These are phyloP conservation scores for Calameuta idolon DNA, from an alignment of 2,888 invertebrate species.

Conservation along the genomic window DNA sequence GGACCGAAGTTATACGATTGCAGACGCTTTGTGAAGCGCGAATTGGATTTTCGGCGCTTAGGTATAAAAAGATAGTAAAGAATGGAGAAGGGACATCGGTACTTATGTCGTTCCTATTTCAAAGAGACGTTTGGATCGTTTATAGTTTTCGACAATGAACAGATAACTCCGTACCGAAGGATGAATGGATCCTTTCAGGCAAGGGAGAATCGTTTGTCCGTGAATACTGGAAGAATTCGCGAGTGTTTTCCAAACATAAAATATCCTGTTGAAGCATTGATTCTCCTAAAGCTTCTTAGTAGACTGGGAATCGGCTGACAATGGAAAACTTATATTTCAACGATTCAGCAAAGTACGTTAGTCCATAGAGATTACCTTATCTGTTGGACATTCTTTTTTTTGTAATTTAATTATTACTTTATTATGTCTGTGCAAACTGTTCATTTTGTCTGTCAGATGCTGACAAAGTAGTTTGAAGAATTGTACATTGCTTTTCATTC, in stretches of 20 bases:
- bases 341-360: background rate
- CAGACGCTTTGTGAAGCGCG: background rate
- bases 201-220: background rate
- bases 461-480: background rate
- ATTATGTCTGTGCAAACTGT: background rate
- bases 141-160: background rate
- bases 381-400: background rate
- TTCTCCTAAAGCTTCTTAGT: conserved; percentile 32
- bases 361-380: background rate
- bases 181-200: background rate
- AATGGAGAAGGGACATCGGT: background rate
- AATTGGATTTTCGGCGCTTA: background rate
- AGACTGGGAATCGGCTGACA: conserved; percentile 22
- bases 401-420: background rate
- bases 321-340: conserved; percentile 27
- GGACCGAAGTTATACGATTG: background rate
- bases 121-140: background rate
- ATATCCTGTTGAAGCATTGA: conserved; percentile 24
- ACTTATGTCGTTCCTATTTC: background rate
- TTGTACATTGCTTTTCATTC: background rate
- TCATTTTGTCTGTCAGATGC: background rate
- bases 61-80: background rate
- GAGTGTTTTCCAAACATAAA: conserved; percentile 22
- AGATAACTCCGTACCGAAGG: background rate
- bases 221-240: conserved; percentile 16